Conservation (phyloP, 2,888 invertebrate genomes). For the Dusona sp. region DNA sequence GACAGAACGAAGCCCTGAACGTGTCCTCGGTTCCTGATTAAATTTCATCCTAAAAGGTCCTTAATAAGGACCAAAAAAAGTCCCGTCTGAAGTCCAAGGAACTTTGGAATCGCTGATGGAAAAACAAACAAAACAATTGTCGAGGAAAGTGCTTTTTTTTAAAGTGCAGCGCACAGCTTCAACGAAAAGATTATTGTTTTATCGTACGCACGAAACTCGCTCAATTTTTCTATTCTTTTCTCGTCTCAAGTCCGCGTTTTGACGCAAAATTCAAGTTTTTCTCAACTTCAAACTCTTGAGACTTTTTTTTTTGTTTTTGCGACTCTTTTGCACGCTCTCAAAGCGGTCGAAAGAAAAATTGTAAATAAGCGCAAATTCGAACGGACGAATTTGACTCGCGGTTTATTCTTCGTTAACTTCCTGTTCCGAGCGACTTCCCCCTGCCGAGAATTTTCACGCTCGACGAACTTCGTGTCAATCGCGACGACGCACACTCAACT, state of each 20-base stretch:
- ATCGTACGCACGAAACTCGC: neutral
- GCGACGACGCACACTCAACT: slow-evolving; percentile 19
- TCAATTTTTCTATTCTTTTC: neutral
- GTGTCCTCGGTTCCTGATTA: neutral
- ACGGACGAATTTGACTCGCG: neutral
- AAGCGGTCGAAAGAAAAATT: neutral
- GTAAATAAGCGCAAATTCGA: neutral
- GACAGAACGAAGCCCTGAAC: slow-evolving; percentile 69
- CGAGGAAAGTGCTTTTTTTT: neutral
- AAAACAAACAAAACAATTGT: neutral
- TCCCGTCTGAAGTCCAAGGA: neutral
- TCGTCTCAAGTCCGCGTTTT: neutral
- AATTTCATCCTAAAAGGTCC: neutral
- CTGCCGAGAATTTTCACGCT: slow-evolving; percentile 21
- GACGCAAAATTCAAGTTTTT: neutral
- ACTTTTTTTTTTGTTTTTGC: neutral
- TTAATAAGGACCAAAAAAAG: neutral
- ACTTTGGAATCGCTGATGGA: neutral
- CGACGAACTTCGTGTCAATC: slow-evolving; percentile 44
- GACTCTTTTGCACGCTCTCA: neutral
- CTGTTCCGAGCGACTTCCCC: slow-evolving; percentile 16
- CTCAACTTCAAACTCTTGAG: neutral
- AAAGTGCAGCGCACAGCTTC: neutral
- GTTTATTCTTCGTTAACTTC: slow-evolving; percentile 37
- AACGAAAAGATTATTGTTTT: neutral